phyloP scores from a whole-genome alignment of 2,113 vertebrate species.

The Muntiacus reevesi region DNA sequence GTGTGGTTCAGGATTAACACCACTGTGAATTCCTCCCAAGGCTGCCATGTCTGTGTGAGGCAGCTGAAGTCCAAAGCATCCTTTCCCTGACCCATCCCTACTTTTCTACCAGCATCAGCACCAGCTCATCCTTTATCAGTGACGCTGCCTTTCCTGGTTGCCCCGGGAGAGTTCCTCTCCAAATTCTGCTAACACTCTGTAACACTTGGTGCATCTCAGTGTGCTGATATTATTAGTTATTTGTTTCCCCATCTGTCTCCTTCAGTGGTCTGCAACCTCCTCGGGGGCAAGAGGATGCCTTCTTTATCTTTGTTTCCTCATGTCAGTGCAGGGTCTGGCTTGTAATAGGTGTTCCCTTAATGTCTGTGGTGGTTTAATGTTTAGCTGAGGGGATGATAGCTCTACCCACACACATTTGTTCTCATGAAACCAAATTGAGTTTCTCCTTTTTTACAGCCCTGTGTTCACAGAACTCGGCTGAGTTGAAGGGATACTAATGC shows the following conservation, averaged over 20 bases:
- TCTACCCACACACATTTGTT: constrained; percentile 52
- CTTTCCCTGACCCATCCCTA: not conserved
- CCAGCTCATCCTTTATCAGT: not conserved
- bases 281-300: not conserved
- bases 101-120: not conserved
- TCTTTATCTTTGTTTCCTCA: constrained; percentile 39
- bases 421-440: constrained; percentile 30
- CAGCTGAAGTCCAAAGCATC: not conserved
- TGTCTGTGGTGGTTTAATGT: not conserved
- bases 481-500: not conserved
- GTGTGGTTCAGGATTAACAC: not conserved
- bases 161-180: not conserved
- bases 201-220: not conserved
- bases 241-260: constrained; percentile 40
- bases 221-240: not conserved
- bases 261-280: not conserved
- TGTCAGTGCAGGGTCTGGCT: constrained; percentile 23
- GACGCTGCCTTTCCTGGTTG: not conserved
- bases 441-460: constrained; percentile 36
- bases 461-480: constrained; percentile 3
- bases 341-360: not conserved
- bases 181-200: not conserved
- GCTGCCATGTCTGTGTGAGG: not conserved
- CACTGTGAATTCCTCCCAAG: not conserved
- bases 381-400: constrained; percentile 35